Percentiles rank a stretch among this genome's conserved stretches.
Evolutionary conservation across 1,140 invertebrate genomes (phyloP).

Genomic region (Arctopsyche grandis): DNA sequence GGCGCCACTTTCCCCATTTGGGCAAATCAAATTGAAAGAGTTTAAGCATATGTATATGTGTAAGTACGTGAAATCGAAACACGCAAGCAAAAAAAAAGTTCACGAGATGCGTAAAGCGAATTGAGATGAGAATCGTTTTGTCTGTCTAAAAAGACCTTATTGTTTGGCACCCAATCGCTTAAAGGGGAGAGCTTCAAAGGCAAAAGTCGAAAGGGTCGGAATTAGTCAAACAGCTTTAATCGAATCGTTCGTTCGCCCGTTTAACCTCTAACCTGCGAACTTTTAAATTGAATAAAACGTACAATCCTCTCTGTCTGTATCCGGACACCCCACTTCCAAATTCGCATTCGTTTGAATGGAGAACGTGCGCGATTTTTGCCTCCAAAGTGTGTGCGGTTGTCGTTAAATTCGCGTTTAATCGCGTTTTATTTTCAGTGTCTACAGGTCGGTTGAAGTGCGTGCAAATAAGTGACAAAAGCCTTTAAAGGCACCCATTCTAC

Average conservation of each 20-base stretch:
- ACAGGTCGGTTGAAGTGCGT: too few species aligned
- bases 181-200: background rate
- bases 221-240: background rate
- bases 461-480: constrained; percentile 6
- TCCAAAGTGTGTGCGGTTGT: background rate
- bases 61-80: too few species aligned
- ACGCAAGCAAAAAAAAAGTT: too few species aligned
- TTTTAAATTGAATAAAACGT: constrained; percentile 1
- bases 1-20: too few species aligned
- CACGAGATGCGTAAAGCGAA: too few species aligned
- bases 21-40: too few species aligned
- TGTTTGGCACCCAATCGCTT: too few species aligned
- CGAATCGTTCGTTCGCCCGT: constrained; percentile 2
- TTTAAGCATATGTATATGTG: too few species aligned
- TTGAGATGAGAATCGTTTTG: too few species aligned
- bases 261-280: background rate
- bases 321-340: background rate
- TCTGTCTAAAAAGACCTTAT: too few species aligned
- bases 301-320: background rate
- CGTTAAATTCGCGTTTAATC: constrained; percentile 2
- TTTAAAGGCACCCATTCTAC: background rate
- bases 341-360: background rate
- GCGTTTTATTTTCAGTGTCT: background rate
- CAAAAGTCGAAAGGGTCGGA: background rate
- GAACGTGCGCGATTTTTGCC: background rate